Conservation (phyloP, 2,113 vertebrate genomes). For the Eolophus roseicapilla region DNA sequence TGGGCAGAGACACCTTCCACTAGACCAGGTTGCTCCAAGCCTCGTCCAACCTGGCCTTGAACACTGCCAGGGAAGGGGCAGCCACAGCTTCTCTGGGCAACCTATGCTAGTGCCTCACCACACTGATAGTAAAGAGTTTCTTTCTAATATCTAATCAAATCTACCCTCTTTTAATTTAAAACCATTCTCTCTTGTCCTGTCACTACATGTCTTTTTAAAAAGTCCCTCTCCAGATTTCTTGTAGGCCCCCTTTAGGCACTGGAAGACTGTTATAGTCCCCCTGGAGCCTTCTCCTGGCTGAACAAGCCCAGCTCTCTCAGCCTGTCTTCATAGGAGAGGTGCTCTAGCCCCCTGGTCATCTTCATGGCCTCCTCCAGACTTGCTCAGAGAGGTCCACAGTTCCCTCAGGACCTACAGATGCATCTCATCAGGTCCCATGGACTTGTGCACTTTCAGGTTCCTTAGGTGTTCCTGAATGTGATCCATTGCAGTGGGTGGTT, state of each 20-base stretch:
- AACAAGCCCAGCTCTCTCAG: background rate
- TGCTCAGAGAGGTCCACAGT: background rate
- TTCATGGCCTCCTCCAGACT: background rate
- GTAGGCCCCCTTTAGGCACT: background rate
- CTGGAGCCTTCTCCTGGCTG: background rate
- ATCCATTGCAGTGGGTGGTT: background rate
- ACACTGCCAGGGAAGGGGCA: background rate
- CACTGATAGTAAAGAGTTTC: background rate
- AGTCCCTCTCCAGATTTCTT: background rate
- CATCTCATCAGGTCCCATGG: background rate
- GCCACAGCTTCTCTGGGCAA: background rate
- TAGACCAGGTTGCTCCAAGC: background rate
- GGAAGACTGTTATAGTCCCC: background rate
- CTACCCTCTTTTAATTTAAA: background rate
- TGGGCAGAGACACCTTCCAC: background rate
- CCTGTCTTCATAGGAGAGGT: background rate
- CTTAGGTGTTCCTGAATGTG: background rate
- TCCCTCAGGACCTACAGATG: background rate
- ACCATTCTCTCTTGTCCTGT: background rate
- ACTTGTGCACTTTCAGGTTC: background rate
- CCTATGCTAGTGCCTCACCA: background rate
- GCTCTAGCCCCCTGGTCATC: background rate
- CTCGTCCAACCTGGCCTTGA: background rate
- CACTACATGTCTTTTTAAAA: background rate
- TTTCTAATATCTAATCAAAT: background rate